phyloP scores from a whole-genome alignment of 2,113 vertebrate genomes.

The Mastomys natalensis region DNA sequence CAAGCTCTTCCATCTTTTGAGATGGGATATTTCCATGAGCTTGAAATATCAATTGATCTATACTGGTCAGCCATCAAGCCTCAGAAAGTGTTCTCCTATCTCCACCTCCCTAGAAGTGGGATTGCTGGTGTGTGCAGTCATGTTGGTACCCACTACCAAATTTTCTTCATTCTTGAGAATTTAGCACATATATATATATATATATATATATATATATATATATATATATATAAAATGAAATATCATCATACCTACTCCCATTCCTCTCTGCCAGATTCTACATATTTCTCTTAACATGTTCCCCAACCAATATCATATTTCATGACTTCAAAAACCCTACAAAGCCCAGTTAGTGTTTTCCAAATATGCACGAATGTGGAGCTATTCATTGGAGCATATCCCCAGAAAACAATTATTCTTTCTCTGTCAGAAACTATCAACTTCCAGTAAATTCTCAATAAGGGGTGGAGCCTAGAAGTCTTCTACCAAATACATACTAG shows the following conservation, averaged over 20 bases:
- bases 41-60: neutral
- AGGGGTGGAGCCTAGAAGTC: neutral
- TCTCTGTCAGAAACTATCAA: neutral
- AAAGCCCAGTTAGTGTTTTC: neutral
- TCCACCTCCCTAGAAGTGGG: neutral
- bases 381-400: neutral
- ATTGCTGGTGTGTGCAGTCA: neutral
- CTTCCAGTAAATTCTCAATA: neutral
- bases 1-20: neutral
- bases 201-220: too few relatives aligned
- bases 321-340: neutral
- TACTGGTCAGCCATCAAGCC: neutral
- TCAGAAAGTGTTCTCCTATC: neutral
- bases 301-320: neutral
- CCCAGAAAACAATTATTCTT: neutral
- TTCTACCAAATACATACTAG: neutral
- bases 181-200: too few relatives aligned
- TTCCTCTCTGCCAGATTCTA: neutral
- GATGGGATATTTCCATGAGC: neutral
- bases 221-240: neutral
- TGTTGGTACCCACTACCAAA: neutral
- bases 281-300: neutral
- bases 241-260: neutral
- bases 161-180: neutral
- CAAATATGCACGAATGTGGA: neutral